Base-by-base conservation (phyloP, 2,797 vertebrate species). In the Galagoides demidoff region DNA sequence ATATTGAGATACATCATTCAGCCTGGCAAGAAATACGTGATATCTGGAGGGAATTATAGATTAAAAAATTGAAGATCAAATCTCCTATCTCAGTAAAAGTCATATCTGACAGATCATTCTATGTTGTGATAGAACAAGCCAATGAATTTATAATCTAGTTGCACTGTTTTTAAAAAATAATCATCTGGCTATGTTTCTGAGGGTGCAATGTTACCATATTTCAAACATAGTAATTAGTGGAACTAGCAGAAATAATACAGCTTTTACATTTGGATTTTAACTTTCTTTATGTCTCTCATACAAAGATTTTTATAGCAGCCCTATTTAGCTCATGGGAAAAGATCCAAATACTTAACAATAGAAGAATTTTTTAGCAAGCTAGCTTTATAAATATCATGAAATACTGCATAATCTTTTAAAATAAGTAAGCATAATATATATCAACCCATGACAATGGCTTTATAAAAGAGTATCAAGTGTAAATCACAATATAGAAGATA, bases 241-340 rank as follows among this genome's bases (percentile, higher is more conserved):
- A 86, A n/a, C 14, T 71, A 81, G 31, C 27, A 85, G 70, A 88
- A 92, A 31, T 45, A 37, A 57, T 37, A 74, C 27, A 34, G 17
- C 63, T 92, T 96, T 95, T 85, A 68, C 34, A 85, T 82, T 82
- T 92, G 27, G 85, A 68, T 90, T 92, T 90, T 94, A 82, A 96
- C 25, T 29, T 84, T 52, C 31, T 66, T 88, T 34, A 29, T 82
- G 34, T 87, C 71, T 70, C 49, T 91, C 68, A n/a, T 31, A 45
- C 45, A 63, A n/a, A 93, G 43, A 84, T 84, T 85, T 61, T 90
- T 77, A 73, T 11, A 90, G 52, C 19, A 76, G 20, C 14, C 10
- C 31, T 71, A 23, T 93, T 94, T 94, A 78, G 74, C 59, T 88
- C 37, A 76, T 76, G 29, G 63, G 20, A 27, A 49, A 88, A 82